Percentiles rank a stretch among this genome's conserved stretches.
Evolutionary conservation across 1,140 invertebrate species (phyloP).

Genomic region (Eriocheir sinensis): DNA sequence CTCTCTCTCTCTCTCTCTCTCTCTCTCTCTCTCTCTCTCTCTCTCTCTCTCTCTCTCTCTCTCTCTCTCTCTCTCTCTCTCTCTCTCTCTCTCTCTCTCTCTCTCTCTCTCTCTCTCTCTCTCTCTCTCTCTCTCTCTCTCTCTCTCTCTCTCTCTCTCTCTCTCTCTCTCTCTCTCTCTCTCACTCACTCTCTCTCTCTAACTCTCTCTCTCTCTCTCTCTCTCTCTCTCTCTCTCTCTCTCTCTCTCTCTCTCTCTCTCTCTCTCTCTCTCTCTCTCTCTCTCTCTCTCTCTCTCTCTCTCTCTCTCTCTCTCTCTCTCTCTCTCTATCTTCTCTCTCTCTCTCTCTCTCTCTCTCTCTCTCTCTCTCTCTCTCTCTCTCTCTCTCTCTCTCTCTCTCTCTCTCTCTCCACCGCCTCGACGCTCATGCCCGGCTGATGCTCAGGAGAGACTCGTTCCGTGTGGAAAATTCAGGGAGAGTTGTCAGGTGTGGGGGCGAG

Average conservation of each 20-base stretch:
- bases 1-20: conserved; percentile 6
- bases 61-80: neutral
- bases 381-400: conserved; percentile 30
- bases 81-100: conserved; percentile 6
- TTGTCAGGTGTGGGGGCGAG: conserved; percentile 41
- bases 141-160: conserved; percentile 11
- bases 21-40: neutral
- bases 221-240: neutral
- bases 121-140: neutral
- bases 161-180: neutral
- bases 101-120: conserved; percentile 28
- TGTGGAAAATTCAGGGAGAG: conserved; percentile 60
- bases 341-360: neutral
- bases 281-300: conserved; percentile 25
- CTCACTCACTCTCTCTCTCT: neutral
- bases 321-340: neutral
- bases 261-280: neutral
- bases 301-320: conserved; percentile 15
- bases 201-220: neutral
- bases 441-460: conserved; percentile 37
- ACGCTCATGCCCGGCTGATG: conserved; percentile 37
- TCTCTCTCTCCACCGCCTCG: neutral
- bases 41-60: neutral
- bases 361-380: conserved; percentile 12
- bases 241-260: neutral